Conservation (phyloP, 2,113 vertebrate species). For the Prunella fulvescens region DNA sequence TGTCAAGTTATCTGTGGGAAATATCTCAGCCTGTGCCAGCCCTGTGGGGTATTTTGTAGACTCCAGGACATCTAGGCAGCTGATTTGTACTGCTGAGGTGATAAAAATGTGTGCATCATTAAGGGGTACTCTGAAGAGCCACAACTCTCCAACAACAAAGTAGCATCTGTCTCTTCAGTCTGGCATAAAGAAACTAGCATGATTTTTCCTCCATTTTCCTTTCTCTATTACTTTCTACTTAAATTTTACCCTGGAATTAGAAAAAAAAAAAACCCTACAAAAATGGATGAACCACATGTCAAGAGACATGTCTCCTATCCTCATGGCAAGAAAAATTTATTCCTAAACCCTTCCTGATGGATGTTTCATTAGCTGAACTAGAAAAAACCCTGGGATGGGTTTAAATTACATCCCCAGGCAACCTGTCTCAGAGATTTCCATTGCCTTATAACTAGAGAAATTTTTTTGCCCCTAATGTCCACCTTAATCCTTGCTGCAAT, state of each 20-base stretch:
- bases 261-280: neutral
- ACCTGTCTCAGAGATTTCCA: neutral
- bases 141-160: neutral
- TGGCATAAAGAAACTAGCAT: neutral
- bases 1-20: neutral
- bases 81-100: neutral
- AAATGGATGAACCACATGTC: fast-evolving
- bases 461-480: neutral
- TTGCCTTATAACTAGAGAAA: neutral
- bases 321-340: neutral
- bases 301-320: neutral
- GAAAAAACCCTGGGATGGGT: neutral
- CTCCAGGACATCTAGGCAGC: neutral
- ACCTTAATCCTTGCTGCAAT: neutral
- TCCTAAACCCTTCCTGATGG: neutral
- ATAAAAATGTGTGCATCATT: neutral
- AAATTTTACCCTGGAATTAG: neutral
- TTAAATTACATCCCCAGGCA: neutral
- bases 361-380: neutral
- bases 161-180: neutral
- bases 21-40: neutral
- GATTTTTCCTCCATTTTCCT: neutral
- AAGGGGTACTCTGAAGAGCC: neutral
- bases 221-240: neutral
- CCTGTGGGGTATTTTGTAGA: neutral